A percentile compares a stretch with the other conserved stretches of the same genome.
Conservation (phyloP, 2,797 vertebrate genomes). For the Ptychobarbus kaznakovi region DNA sequence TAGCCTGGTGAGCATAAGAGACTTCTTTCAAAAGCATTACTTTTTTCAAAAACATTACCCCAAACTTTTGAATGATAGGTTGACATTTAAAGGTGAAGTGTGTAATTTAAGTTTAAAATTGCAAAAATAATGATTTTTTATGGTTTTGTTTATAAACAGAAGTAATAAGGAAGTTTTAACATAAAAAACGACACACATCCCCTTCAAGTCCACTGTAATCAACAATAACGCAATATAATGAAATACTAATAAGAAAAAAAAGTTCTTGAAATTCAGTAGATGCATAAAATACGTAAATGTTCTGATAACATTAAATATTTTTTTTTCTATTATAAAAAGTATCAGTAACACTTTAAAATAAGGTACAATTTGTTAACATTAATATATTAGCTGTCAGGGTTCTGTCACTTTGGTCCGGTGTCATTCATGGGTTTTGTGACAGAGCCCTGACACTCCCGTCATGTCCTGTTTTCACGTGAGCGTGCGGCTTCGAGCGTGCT, state of each 20-base stretch:
- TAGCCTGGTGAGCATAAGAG: background rate
- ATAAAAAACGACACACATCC: background rate
- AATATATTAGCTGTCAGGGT: too few species aligned
- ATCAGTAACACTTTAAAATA: background rate
- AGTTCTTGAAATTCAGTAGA: background rate
- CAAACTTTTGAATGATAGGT: background rate
- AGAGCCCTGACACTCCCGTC: too few species aligned
- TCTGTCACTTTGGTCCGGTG: too few species aligned
- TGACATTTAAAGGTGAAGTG: background rate
- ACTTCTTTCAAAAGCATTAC: background rate
- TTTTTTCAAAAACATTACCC: background rate
- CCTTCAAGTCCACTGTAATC: background rate
- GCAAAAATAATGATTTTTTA: background rate
- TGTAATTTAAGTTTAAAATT: background rate
- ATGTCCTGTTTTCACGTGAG: too few species aligned
- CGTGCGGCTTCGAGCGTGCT: too few species aligned
- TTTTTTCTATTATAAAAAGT: slow-evolving; percentile 1
- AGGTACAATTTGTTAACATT: too few species aligned
- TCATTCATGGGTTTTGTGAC: too few species aligned
- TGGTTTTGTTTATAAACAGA: background rate
- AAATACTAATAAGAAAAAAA: background rate
- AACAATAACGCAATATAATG: background rate
- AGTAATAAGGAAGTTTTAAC: background rate
- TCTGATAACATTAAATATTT: background rate
- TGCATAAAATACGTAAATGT: background rate